phyloP scores from a whole-genome alignment of 2,113 vertebrate genomes.

The Cromileptes altivelis region DNA sequence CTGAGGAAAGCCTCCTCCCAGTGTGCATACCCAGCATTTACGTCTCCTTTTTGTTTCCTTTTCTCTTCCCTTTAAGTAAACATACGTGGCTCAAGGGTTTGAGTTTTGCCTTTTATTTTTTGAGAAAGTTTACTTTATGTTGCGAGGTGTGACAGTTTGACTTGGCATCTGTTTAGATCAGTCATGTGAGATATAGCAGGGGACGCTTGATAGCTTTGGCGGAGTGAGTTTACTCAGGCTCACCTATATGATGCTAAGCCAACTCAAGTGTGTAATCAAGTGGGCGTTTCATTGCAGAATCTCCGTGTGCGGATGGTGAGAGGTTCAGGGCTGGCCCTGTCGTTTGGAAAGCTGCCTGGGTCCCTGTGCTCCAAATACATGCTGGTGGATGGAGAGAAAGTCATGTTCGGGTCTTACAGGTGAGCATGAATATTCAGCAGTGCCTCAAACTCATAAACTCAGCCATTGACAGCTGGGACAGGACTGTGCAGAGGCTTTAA shows the following conservation, averaged over 20 bases:
- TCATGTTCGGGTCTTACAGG: conserved; percentile 95
- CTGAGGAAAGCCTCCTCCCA: conserved; percentile 40
- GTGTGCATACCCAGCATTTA: conserved; percentile 5
- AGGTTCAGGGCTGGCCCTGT: conserved; percentile 90
- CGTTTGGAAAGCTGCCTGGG: conserved; percentile 90
- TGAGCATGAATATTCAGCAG: conserved; percentile 30
- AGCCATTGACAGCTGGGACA: neutral
- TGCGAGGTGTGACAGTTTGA: conserved; percentile 49
- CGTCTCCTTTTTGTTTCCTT: neutral
- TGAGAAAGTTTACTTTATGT: conserved; percentile 24
- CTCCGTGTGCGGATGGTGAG: conserved; percentile 91
- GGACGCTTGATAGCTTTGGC: neutral
- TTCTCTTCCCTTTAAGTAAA: conserved; percentile 62
- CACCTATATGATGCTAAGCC: conserved; percentile 9
- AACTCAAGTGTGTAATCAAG: conserved; percentile 37
- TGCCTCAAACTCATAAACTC: neutral
- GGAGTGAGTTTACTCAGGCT: conserved; percentile 30
- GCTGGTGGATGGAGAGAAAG: conserved; percentile 96
- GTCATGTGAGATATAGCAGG: neutral
- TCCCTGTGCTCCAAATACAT: conserved; percentile 92
- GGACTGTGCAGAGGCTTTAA: neutral
- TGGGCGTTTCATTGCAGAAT: conserved; percentile 83
- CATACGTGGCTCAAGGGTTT: conserved; percentile 32
- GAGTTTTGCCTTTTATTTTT: neutral
- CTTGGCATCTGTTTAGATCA: conserved; percentile 19